Percentiles rank a stretch among this genome's conserved stretches.
Conservation (phyloP, 2,888 invertebrate genomes). For the Taphrorychus bicolor region DNA sequence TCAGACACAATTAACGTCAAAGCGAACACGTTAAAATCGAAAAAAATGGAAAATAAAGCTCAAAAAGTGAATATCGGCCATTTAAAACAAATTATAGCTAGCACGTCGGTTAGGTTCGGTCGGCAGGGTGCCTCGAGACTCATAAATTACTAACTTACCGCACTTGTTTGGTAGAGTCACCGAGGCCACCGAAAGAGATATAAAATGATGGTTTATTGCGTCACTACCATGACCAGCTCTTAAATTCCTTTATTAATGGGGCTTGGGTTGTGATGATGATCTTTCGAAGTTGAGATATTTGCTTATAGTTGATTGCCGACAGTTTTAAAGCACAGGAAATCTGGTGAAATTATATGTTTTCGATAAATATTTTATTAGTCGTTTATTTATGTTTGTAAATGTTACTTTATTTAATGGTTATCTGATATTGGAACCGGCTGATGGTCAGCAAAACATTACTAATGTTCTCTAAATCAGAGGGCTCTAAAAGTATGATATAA, state of each 20-base stretch:
- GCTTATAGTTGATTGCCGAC: neutral
- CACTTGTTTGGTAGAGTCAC: slow-evolving; percentile 20
- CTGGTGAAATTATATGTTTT: too few relatives aligned
- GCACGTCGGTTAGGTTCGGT: slow-evolving; percentile 15
- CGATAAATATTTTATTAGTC: too few relatives aligned
- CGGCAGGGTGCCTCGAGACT: slow-evolving; percentile 21
- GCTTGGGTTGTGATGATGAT: neutral
- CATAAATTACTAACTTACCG: slow-evolving; percentile 31
- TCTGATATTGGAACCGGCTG: too few relatives aligned
- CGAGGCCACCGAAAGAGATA: slow-evolving; percentile 26
- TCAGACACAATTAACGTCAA: slow-evolving; percentile 18
- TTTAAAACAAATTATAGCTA: slow-evolving; percentile 32
- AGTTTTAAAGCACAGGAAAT: neutral
- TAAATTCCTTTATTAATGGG: neutral
- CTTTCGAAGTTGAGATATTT: neutral
- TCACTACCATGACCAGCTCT: slow-evolving; percentile 4
- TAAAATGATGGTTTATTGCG: slow-evolving; percentile 12
- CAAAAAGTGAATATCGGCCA: slow-evolving; percentile 21
- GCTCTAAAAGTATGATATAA: too few relatives aligned
- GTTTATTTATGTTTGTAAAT: too few relatives aligned
- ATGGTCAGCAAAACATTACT: too few relatives aligned
- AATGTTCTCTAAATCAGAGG: too few relatives aligned
- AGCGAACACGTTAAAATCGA: slow-evolving; percentile 18
- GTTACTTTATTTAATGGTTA: too few relatives aligned
- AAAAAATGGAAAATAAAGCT: slow-evolving; percentile 6